Base-by-base conservation (phyloP, 2,888 invertebrate species). In the Brachyptera risi region DNA sequence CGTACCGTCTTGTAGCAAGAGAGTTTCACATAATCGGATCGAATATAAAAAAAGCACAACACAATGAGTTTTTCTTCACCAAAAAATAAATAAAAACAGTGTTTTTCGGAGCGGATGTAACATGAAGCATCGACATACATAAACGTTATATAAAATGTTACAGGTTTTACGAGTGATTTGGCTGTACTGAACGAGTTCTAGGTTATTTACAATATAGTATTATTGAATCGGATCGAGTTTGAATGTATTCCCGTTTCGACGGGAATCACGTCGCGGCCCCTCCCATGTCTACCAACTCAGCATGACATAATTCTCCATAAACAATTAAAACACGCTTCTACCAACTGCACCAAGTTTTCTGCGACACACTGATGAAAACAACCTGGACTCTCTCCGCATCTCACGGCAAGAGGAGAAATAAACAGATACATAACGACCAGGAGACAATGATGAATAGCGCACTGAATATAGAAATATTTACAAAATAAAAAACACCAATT, bases 341-440 rank as follows among this genome's bases (percentile, higher is more conserved):
- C 47, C 47, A 19, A 24, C 47, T 13, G 37, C 23, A 17, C 35
- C 51, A 27, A 31, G 9, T 51, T 51, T 27, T 4, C n/a, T 27
- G 19, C 19, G 35, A 19, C 54, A n/a, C n/a, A 54, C 54, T 21
- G 54, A 17, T 19, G 35, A 37, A 54, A 35, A 47, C 47, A 47
- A 47, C 44, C 3, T 21, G 44, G 44, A 19, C n/a, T n/a, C n/a
- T 31, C 7, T 5, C 47, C 24, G 47, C 47, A 17, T 38, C 51
- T 68, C 60, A 69, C 60, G 69, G 69, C 47, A 68, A 65, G 38
- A 68, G 67, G 40, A 68, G 66, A 63, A 68, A 68, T 58, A 69
- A 64, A 66, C 69, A 69, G 51, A 69, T 66, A 65, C 68, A 69
- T 61, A 70, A 59, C 54, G 69, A 70, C 70, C 70, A 69, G 62